Evolutionary conservation across 2,888 invertebrate species (phyloP).

Genomic region (Sminthurinus aureus): DNA sequence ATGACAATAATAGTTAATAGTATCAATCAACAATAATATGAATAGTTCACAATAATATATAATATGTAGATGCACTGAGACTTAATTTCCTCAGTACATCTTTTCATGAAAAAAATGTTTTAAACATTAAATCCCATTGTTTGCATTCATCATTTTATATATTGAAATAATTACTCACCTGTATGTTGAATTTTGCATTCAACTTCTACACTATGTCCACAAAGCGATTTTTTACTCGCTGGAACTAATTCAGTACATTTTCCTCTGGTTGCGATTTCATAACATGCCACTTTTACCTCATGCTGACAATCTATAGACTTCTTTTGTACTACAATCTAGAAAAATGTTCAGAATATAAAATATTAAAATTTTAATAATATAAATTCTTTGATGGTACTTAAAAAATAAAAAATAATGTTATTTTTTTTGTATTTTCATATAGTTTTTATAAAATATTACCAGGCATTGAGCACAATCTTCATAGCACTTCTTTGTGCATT

Average conservation of each 20-base stretch:
- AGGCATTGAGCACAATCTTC: slow-evolving; percentile 47
- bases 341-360: background rate
- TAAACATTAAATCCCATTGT: too few species aligned
- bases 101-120: too few species aligned
- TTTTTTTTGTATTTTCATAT: too few species aligned
- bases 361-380: slow-evolving; percentile 1
- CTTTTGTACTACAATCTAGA: slow-evolving; percentile 30
- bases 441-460: slow-evolving; percentile 24
- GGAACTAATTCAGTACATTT: slow-evolving; percentile 15
- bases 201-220: slow-evolving; percentile 46
- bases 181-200: slow-evolving; percentile 47
- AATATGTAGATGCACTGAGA: too few species aligned
- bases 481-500: slow-evolving; percentile 40
- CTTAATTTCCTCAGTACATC: too few species aligned
- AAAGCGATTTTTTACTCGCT: slow-evolving; percentile 26
- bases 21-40: too few species aligned
- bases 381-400: background rate
- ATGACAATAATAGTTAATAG: too few species aligned
- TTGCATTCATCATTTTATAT: background rate
- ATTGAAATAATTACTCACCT: slow-evolving; percentile 20
- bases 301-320: slow-evolving; percentile 31
- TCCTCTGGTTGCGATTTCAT: background rate
- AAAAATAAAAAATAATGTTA: too few species aligned
- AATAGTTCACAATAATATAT: too few species aligned
- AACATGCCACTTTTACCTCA: slow-evolving; percentile 20